These are phyloP conservation scores for Dromiciops gliroides DNA, from an alignment of 2,113 vertebrate species.

Conservation along the genomic window DNA sequence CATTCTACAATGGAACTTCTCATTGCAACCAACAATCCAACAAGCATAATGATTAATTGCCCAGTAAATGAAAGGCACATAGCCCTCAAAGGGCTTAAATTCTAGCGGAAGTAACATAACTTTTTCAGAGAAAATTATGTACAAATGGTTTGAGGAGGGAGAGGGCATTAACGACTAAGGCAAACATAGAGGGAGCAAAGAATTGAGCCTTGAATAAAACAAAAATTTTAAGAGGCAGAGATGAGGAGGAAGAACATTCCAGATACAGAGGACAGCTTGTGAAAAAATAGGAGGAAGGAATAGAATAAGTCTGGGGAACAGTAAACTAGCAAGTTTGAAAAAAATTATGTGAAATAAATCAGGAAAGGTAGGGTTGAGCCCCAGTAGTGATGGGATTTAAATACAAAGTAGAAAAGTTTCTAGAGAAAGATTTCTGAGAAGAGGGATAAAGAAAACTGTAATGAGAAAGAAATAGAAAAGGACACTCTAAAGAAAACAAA, in stretches of 20 bases:
- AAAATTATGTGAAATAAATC: neutral
- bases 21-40: neutral
- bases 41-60: neutral
- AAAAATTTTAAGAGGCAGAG: neutral
- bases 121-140: neutral
- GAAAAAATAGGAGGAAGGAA: neutral
- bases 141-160: too few species aligned
- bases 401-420: neutral
- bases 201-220: neutral
- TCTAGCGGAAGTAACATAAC: neutral
- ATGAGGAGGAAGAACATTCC: neutral
- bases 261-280: neutral
- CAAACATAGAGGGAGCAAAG: neutral
- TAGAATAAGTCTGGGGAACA: neutral
- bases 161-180: neutral
- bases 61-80: neutral
- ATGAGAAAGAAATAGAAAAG: neutral
- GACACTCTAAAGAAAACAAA: neutral
- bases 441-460: neutral
- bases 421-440: neutral
- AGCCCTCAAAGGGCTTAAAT: neutral
- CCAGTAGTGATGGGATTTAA: neutral
- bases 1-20: neutral
- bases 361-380: neutral
- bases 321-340: neutral